These are phyloP conservation scores for Sphaeramia orbicularis DNA, from an alignment of 2,797 vertebrate genomes.

Conservation along the genomic window DNA sequence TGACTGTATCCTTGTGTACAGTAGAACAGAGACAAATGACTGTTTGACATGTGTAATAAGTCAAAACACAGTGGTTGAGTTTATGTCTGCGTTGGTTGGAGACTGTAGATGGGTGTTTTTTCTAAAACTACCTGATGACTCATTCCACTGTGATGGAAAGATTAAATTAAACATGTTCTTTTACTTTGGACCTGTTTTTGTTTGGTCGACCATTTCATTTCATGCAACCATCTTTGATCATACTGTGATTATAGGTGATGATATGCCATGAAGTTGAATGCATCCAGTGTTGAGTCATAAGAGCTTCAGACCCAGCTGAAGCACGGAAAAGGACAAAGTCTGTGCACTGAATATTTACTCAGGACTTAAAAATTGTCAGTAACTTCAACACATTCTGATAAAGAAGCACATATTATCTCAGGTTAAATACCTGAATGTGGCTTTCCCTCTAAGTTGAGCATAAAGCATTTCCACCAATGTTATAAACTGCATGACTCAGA, in stretches of 20 bases:
- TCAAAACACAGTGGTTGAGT: slow-evolving; percentile 26
- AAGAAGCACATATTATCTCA: too few relatives aligned
- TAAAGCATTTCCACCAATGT: too few relatives aligned
- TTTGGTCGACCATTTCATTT: slow-evolving; percentile 12
- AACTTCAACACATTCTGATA: too few relatives aligned
- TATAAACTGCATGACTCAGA: slow-evolving; percentile 59
- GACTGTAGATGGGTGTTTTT: slow-evolving; percentile 41
- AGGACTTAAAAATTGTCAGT: too few relatives aligned
- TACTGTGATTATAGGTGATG: slow-evolving; percentile 28
- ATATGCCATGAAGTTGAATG: too few relatives aligned
- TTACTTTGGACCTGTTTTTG: too few relatives aligned
- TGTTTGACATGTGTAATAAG: neutral
- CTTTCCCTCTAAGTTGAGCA: neutral
- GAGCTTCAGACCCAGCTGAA: slow-evolving; percentile 10
- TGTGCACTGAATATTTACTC: slow-evolving; percentile 21
- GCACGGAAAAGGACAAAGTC: slow-evolving; percentile 15
- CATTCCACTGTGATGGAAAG: slow-evolving; percentile 16
- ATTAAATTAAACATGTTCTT: too few relatives aligned
- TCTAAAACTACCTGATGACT: slow-evolving; percentile 51
- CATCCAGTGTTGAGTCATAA: too few relatives aligned
- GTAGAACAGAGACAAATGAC: slow-evolving; percentile 4
- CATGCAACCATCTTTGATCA: slow-evolving; percentile 11
- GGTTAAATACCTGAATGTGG: too few relatives aligned
- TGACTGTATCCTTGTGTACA: neutral
- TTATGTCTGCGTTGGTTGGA: slow-evolving; percentile 27